A percentile compares a stretch with the other conserved stretches of the same genome.
Conservation (phyloP, 2,888 invertebrate species). For the Neoaliturus tenellus region DNA sequence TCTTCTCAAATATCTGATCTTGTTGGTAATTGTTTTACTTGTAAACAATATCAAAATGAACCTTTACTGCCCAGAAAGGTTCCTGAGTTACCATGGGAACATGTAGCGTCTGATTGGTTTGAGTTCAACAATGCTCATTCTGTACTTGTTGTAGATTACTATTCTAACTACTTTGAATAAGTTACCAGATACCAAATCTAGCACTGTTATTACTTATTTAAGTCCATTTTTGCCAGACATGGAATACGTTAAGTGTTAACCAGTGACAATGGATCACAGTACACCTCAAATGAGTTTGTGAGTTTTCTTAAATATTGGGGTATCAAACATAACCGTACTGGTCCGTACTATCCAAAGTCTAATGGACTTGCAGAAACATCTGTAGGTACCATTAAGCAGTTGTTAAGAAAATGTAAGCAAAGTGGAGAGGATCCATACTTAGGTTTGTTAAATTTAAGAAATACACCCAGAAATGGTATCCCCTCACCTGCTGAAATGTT, state of each 20-base stretch:
- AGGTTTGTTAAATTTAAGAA: background rate
- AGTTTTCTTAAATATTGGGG: background rate
- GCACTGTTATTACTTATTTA: background rate
- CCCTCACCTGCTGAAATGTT: background rate
- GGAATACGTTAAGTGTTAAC: background rate
- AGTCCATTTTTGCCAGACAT: background rate
- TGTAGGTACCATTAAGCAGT: background rate
- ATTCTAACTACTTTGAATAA: background rate
- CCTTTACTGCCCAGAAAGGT: background rate
- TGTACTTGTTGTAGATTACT: background rate
- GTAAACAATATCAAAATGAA: background rate
- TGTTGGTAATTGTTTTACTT: background rate
- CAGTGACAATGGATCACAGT: background rate
- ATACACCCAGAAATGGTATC: background rate
- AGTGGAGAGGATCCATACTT: background rate
- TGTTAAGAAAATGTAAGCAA: background rate
- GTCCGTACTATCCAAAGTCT: background rate
- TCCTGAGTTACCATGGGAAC: background rate
- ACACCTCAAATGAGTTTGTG: background rate
- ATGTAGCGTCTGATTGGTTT: background rate
- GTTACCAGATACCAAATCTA: background rate
- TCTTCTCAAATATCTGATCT: background rate
- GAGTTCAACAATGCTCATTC: background rate
- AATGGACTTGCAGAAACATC: background rate
- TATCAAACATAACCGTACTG: background rate